Evolutionary conservation across 1,140 invertebrate species (phyloP).

Genomic region (Xylocopa sonorina): DNA sequence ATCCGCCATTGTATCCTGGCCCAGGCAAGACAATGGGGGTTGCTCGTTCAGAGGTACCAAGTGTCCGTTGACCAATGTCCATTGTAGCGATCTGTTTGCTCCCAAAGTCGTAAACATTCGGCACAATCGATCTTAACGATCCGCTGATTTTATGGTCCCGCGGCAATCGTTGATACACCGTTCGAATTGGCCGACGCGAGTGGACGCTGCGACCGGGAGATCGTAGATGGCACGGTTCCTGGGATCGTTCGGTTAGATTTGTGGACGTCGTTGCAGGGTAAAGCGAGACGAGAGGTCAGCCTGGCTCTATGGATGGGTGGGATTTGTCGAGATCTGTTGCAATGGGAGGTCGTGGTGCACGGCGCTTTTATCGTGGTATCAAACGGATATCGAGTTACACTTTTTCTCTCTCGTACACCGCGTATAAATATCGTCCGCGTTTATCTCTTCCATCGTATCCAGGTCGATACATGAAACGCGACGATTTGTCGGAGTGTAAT

Average conservation of each 20-base stretch:
- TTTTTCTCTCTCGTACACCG: too few species aligned
- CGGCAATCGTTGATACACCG: background rate
- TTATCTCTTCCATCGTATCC: too few species aligned
- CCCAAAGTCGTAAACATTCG: conserved; percentile 49
- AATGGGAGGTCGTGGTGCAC: too few species aligned
- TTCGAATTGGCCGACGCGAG: background rate
- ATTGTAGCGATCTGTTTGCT: conserved; percentile 23
- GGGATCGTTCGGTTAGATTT: background rate
- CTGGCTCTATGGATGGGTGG: background rate
- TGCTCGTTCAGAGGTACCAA: background rate
- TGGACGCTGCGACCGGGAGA: background rate
- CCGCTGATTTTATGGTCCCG: conserved; percentile 27
- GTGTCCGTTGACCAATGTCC: conserved; percentile 38
- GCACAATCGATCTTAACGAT: conserved; percentile 58
- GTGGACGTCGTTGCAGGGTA: background rate
- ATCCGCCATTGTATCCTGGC: conserved; percentile 2
- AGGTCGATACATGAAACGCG: too few species aligned
- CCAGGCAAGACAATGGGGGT: conserved; percentile 12
- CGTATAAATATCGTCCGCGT: too few species aligned
- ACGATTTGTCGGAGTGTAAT: background rate
- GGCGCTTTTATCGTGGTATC: too few species aligned
- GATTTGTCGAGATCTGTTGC: background rate
- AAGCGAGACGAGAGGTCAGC: background rate
- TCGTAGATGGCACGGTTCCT: too few species aligned
- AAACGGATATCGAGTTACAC: too few species aligned